Evolutionary conservation across 1,140 invertebrate species (phyloP).

Genomic region (Hyphantria cunea): DNA sequence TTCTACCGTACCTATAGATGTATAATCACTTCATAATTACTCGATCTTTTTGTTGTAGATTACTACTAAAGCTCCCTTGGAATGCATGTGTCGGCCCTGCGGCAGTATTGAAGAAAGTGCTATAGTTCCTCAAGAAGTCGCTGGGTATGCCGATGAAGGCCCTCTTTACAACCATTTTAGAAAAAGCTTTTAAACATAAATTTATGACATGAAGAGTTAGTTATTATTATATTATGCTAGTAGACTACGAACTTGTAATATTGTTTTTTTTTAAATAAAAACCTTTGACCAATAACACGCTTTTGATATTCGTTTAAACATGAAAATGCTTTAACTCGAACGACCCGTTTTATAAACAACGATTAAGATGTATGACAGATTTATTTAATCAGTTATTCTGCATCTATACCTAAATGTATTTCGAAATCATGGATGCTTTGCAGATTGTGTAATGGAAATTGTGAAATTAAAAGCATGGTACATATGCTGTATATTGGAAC

Average conservation of each 20-base stretch:
- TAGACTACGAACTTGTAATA: neutral
- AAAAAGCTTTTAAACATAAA: slow-evolving; percentile 51
- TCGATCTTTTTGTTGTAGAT: slow-evolving; percentile 82
- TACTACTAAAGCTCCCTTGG: slow-evolving; percentile 93
- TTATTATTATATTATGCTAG: slow-evolving; percentile 1
- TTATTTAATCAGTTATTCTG: too few relatives aligned
- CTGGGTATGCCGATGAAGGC: slow-evolving; percentile 91
- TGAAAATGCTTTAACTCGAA: neutral
- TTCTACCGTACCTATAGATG: too few relatives aligned
- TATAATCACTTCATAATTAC: too few relatives aligned
- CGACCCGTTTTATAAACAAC: neutral
- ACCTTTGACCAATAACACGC: slow-evolving; percentile 42
- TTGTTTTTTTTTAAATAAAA: slow-evolving; percentile 3
- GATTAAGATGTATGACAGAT: too few relatives aligned
- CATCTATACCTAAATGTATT: too few relatives aligned
- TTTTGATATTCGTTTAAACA: neutral
- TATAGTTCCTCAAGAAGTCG: slow-evolving; percentile 94
- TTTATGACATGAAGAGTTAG: neutral
- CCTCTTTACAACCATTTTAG: slow-evolving; percentile 88
- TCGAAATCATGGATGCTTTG: too few relatives aligned
- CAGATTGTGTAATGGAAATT: too few relatives aligned
- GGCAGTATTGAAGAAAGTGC: slow-evolving; percentile 93
- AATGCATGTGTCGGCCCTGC: slow-evolving; percentile 97
- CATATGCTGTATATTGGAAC: too few relatives aligned
- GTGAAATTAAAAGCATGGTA: too few relatives aligned